A percentile compares a stretch with the other conserved stretches of the same genome.
These are phyloP conservation scores for Zhuqinia jingwanae DNA, from an alignment of 2,888 invertebrate species.

Conservation along the genomic window DNA sequence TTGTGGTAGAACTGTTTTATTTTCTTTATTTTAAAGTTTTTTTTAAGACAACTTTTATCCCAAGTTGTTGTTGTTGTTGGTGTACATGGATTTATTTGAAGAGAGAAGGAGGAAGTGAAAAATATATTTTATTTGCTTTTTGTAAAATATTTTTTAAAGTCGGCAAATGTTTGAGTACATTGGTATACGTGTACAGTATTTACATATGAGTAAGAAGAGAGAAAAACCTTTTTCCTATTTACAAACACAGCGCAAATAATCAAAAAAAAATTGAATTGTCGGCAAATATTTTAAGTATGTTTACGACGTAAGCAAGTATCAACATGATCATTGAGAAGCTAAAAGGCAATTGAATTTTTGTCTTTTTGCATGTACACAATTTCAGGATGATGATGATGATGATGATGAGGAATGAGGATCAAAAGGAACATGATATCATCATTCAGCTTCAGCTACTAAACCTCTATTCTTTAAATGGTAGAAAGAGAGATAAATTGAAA, in stretches of 20 bases:
- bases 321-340: too few species aligned
- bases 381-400: background rate
- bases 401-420: background rate
- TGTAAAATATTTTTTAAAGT: too few species aligned
- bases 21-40: background rate
- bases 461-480: too few species aligned
- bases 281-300: too few species aligned
- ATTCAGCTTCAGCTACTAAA: background rate
- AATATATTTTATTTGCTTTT: conserved; percentile 6
- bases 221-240: background rate
- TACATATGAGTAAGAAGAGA: too few species aligned
- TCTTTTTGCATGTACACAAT: background rate
- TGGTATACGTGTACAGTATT: too few species aligned
- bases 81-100: background rate
- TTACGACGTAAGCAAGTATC: too few species aligned
- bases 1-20: background rate
- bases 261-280: background rate
- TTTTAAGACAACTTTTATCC: too few species aligned
- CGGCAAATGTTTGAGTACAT: conserved; percentile 11
- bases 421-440: background rate
- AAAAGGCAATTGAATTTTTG: conserved; percentile 1
- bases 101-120: background rate
- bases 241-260: background rate
- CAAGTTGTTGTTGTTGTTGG: background rate
- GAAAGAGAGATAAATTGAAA: background rate